Evolutionary conservation across 2,888 invertebrate species (phyloP).

Genomic region (Cheilosia grossa): DNA sequence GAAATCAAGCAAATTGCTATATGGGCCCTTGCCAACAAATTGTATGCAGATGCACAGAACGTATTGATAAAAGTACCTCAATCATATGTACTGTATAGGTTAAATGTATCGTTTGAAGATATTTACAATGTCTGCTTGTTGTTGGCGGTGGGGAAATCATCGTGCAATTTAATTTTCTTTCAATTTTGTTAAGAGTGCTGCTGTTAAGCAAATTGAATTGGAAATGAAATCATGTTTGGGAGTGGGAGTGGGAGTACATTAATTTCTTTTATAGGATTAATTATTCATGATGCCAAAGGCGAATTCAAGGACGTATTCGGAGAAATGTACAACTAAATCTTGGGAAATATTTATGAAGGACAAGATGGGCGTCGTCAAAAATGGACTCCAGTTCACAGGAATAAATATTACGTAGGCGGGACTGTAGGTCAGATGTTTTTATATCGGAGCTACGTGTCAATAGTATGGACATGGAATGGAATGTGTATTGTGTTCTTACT

Average conservation of each 20-base stretch:
- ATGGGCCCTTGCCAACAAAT: constrained; percentile 29
- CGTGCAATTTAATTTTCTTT: not conserved
- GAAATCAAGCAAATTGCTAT: not conserved
- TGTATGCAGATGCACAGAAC: constrained; percentile 11
- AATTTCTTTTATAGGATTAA: not conserved
- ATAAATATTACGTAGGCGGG: too few species aligned
- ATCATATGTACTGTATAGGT: not conserved
- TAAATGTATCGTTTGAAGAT: not conserved
- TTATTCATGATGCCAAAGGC: constrained; percentile 11
- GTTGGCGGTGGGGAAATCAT: not conserved
- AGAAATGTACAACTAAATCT: not conserved
- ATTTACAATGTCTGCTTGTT: not conserved
- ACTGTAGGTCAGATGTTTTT: too few species aligned
- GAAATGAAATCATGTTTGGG: constrained; percentile 5
- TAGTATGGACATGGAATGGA: too few species aligned
- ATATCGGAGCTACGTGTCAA: too few species aligned
- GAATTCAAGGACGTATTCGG: not conserved
- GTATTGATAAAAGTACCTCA: constrained; percentile 39
- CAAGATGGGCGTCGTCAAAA: not conserved
- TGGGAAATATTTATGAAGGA: not conserved
- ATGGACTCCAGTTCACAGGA: too few species aligned
- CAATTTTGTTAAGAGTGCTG: constrained; percentile 1
- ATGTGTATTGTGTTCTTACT: too few species aligned
- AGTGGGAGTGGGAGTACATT: not conserved
- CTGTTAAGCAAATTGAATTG: constrained; percentile 16